phyloP scores from a whole-genome alignment of 1,140 invertebrate species.

The Drosophila paulistorum region DNA sequence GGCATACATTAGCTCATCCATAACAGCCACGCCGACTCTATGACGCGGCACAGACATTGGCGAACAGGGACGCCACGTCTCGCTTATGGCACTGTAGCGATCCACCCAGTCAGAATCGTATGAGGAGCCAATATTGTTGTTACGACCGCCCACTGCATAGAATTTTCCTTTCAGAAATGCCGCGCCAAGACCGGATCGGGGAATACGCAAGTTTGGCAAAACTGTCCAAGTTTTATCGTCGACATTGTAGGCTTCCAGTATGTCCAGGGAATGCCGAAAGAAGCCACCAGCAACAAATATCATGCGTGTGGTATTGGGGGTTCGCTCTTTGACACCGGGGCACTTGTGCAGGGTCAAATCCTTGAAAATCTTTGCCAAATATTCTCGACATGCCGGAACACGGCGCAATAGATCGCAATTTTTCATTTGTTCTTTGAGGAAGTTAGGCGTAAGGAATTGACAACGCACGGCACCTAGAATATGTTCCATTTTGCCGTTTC shows the following conservation, averaged over 20 bases:
- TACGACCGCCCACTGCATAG: slow-evolving; percentile 95
- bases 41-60: slow-evolving; percentile 93
- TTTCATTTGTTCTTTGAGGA: slow-evolving; percentile 94
- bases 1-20: slow-evolving; percentile 95
- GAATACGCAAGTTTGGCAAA: slow-evolving; percentile 90
- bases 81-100: slow-evolving; percentile 83
- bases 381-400: slow-evolving; percentile 93
- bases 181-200: slow-evolving; percentile 93
- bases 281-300: slow-evolving; percentile 96
- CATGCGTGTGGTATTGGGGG: slow-evolving; percentile 92
- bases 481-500: slow-evolving; percentile 92
- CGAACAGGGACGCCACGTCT: slow-evolving; percentile 89
- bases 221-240: slow-evolving; percentile 93
- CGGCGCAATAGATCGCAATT: slow-evolving; percentile 94
- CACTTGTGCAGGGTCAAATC: slow-evolving; percentile 93
- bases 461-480: slow-evolving; percentile 94
- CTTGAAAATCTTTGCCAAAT: slow-evolving; percentile 94
- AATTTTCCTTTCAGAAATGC: slow-evolving; percentile 92
- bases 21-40: slow-evolving; percentile 94
- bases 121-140: slow-evolving; percentile 92
- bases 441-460: slow-evolving; percentile 95
- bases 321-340: slow-evolving; percentile 90
- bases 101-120: slow-evolving; percentile 92
- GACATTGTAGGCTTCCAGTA: slow-evolving; percentile 93
- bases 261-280: slow-evolving; percentile 91